A percentile compares a stretch with the other conserved stretches of the same genome.
Evolutionary conservation across 2,113 vertebrate species (phyloP).

Genomic region (Mobula hypostoma): DNA sequence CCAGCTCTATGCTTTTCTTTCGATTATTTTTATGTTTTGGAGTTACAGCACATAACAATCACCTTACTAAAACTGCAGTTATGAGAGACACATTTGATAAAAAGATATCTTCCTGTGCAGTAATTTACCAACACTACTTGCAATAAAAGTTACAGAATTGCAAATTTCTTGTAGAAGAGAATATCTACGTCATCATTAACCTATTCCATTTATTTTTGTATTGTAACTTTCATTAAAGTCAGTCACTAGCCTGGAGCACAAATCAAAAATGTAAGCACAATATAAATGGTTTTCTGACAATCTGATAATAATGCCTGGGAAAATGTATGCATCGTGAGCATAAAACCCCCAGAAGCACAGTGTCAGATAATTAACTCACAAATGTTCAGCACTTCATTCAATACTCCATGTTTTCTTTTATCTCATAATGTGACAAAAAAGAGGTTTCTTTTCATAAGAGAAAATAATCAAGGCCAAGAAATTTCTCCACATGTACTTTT

Average conservation of each 20-base stretch:
- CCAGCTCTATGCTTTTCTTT: too few species aligned
- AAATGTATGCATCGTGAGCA: neutral
- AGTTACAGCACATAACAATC: too few species aligned
- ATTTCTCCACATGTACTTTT: too few species aligned
- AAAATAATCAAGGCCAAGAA: too few species aligned
- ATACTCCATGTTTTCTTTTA: neutral
- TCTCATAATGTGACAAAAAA: neutral
- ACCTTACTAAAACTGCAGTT: neutral
- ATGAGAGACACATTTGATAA: neutral
- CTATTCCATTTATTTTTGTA: neutral
- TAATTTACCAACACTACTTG: neutral
- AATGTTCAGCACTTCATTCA: neutral
- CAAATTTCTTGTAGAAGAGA: neutral
- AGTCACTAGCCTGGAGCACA: neutral
- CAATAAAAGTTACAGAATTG: neutral
- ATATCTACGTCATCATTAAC: neutral
- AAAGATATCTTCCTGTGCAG: neutral
- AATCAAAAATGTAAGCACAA: neutral
- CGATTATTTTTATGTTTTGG: too few species aligned
- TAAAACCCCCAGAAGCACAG: neutral
- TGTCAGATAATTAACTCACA: neutral
- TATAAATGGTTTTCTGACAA: neutral
- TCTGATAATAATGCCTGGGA: neutral
- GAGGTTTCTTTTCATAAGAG: too few species aligned
- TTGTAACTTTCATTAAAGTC: neutral